Evolutionary conservation across 2,888 invertebrate genomes (phyloP).

Genomic region (Drosophila buzzatii): DNA sequence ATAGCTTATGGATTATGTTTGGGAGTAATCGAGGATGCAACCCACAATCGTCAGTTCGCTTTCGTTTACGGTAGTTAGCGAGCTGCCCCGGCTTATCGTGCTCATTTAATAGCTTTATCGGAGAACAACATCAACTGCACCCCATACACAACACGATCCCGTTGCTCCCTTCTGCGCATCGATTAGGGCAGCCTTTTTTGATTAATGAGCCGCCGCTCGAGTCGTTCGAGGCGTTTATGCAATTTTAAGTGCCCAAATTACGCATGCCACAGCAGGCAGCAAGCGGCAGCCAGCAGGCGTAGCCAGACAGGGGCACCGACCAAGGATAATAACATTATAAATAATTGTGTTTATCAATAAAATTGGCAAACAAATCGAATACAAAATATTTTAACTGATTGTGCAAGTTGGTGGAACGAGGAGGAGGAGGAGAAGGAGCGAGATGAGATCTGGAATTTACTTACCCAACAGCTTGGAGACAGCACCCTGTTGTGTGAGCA

Average conservation of each 20-base stretch:
- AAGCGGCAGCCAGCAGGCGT: constrained; percentile 9
- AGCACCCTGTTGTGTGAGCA: constrained; percentile 84
- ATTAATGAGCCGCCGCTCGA: constrained; percentile 78
- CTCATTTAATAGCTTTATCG: constrained; percentile 83
- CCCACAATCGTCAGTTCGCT: constrained; percentile 35
- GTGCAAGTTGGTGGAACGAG: neutral
- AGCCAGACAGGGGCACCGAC: constrained; percentile 16
- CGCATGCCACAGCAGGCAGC: constrained; percentile 33
- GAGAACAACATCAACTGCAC: constrained; percentile 62
- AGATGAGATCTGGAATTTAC: constrained; percentile 44
- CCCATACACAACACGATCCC: constrained; percentile 16
- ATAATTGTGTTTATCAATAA: constrained; percentile 74
- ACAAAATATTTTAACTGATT: constrained; percentile 43
- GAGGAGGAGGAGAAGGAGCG: too few relatives aligned
- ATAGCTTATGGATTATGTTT: constrained; percentile 26
- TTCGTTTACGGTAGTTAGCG: constrained; percentile 31
- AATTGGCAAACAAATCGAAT: constrained; percentile 81
- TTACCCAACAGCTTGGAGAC: constrained; percentile 84
- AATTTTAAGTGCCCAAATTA: constrained; percentile 82
- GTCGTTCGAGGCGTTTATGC: constrained; percentile 62
- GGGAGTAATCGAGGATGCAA: constrained; percentile 25
- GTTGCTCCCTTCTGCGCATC: constrained; percentile 6
- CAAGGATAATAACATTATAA: constrained; percentile 75
- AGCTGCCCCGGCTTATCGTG: constrained; percentile 48
- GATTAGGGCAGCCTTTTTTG: constrained; percentile 68